Evolutionary conservation across 2,113 vertebrate species (phyloP), one percentile per base, ranked within the genome.

Genomic region (Clinocottus analis): DNA sequence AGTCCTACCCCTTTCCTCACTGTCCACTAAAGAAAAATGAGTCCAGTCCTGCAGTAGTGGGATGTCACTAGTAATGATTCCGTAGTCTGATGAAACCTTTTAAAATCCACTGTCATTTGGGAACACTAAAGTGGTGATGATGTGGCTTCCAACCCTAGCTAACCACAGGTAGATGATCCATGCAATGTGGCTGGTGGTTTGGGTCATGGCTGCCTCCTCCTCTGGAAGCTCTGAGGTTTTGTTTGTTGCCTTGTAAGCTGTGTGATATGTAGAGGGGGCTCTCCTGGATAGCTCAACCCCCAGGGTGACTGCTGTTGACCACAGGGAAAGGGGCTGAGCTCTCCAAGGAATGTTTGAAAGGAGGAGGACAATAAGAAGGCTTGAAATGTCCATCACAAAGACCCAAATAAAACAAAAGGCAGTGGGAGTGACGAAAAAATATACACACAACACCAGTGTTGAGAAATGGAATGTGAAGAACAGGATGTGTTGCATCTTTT

Each of bases 301-400:
- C 61, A 39, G 70, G 72, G 77, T 61, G 75, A 68, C 66, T 49
- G 77, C 64, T 69, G 72, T 56, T 64, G 65, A 84, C 81, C 72
- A 74, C 82, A 84, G 80, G 27, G 78, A 79, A 75, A 29, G 61
- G 63, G 72, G 55, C 35, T 68, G 51, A 74, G 79, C 47, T 84
- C 64, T 84, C 69, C 65, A n/a, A 66, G 82, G 84, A 88, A 84
- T 90, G 83, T 82, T 56, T 58, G 47, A 27, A 80, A 78, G 39
- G 58, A 59, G 73, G 73, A 63, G 37, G 69, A 75, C 39, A 68
- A 59, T 74, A 78, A 37, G 67, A 53, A 13, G 71, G 41, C 68
- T 75, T 83, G 61, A 87, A 82, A 90, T 90, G 86, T 83, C 88
- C 87, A 87, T 89, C 82, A 93, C 91, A 93, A 91, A 87, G 80